Conservation (phyloP, 1,140 invertebrate genomes). For the Lithobius niger region DNA sequence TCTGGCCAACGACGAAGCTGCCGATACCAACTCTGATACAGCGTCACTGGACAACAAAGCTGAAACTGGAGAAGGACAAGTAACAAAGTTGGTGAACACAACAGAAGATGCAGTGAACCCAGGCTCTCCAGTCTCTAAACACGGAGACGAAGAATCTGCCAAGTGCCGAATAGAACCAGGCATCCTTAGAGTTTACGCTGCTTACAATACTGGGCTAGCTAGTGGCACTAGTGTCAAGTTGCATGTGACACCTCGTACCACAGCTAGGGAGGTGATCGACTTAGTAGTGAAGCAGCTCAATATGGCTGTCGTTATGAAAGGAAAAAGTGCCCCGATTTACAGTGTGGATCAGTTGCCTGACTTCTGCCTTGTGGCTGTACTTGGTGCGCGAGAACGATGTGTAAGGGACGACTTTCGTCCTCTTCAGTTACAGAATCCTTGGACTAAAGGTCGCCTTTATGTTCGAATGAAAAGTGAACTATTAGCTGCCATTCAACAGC, state of each 20-base stretch:
- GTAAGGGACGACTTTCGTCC: slow-evolving; percentile 85
- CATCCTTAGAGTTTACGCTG: slow-evolving; percentile 65
- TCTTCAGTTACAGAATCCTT: slow-evolving; percentile 81
- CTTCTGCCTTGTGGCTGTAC: slow-evolving; percentile 87
- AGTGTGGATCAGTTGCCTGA: slow-evolving; percentile 45
- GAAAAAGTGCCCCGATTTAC: slow-evolving; percentile 71
- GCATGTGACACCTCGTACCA: slow-evolving; percentile 77
- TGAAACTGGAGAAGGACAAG: background rate
- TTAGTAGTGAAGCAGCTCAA: slow-evolving; percentile 86
- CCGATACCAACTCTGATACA: background rate
- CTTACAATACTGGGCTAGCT: slow-evolving; percentile 85
- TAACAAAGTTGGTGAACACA: no score
- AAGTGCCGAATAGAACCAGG: slow-evolving; percentile 22
- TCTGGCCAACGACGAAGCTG: background rate
- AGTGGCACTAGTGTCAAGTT: slow-evolving; percentile 82
- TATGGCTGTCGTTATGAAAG: slow-evolving; percentile 76
- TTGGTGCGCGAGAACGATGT: slow-evolving; percentile 79
- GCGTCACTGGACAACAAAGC: no score
- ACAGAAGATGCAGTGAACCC: no score
- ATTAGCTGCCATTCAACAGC: slow-evolving; percentile 66
- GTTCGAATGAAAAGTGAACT: slow-evolving; percentile 78
- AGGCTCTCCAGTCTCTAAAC: no score
- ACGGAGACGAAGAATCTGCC: no score
- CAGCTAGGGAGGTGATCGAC: slow-evolving; percentile 82
- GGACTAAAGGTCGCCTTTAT: slow-evolving; percentile 82